Evolutionary conservation across 2,797 vertebrate species (phyloP), one percentile per base, ranked within the genome.

Genomic region (Otolemur crassicaudatus): DNA sequence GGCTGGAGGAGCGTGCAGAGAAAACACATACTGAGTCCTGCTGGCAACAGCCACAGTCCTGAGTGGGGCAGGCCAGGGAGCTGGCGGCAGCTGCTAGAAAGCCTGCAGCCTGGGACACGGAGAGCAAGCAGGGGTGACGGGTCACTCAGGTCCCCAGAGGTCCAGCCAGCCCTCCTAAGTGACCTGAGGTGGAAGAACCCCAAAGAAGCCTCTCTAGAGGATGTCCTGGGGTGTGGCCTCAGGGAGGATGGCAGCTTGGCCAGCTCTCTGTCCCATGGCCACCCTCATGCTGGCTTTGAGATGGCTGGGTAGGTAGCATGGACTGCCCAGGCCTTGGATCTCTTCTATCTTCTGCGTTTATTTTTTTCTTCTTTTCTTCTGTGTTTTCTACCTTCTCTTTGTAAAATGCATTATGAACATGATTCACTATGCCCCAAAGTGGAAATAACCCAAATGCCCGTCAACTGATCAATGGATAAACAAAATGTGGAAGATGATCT

Each of bases 1-100:
- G 5, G 5, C 31, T 27, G 29, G 31, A n/a, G 60, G 53, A 43
- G 43, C 1, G 0, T 1, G 0, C 29, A 27, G 58, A 87, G 40
- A 56, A 87, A 58, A 72, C 4, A 3, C 25, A 70, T 9, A 25
- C 88, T 19, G 9, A 67, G 6, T 29, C 22, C 37, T 10, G 3
- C 17, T 29, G 40, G 27, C 1, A 22, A 13, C 11, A 49, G 25
- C 27, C 27, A 46, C 22, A 84, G 90, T n/a, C 23, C n/a, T 3
- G 2, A 3, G 12, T 22, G 2, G 1, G 29, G 11, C n/a, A 17
- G 25, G n/a, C 25, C 11, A 34, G 8, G 46, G 3, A 49, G 29
- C 20, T 1, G 0, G 17, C 46, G 0, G 17, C 46, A 58, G 29
- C 22, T 23, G 11, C 49, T 23, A 7, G 1, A 37, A 9, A 3